Conservation (phyloP, 2,888 invertebrate species). For the Chrysodeixis includens region DNA sequence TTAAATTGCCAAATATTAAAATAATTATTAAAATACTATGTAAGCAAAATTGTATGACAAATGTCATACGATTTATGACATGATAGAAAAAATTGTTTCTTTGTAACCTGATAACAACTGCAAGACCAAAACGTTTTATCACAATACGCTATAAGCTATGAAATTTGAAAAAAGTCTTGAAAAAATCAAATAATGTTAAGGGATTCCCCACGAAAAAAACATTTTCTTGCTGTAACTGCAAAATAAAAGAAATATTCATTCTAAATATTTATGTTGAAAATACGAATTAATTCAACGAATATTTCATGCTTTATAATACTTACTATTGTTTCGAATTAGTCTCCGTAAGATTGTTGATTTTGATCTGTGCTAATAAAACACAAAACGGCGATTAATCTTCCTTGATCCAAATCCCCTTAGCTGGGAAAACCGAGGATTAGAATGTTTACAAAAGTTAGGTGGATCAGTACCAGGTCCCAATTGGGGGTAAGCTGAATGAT, state of each 20-base stretch:
- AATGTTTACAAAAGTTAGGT: conserved; percentile 69
- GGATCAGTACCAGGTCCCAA: conserved; percentile 70
- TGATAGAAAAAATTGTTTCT: neutral
- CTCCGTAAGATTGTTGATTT: conserved; percentile 1
- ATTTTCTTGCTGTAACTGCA: neutral
- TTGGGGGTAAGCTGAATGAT: conserved; percentile 77
- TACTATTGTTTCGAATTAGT: neutral
- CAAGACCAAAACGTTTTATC: neutral
- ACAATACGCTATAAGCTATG: too few relatives aligned
- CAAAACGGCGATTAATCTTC: conserved; percentile 41
- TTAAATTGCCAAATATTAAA: too few relatives aligned
- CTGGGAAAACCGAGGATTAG: conserved; percentile 48
- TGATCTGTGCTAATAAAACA: conserved; percentile 7
- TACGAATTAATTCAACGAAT: neutral
- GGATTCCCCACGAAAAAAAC: too few relatives aligned
- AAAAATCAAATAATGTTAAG: too few relatives aligned
- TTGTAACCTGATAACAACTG: neutral
- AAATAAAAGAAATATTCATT: neutral
- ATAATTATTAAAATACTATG: too few relatives aligned
- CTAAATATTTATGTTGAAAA: neutral
- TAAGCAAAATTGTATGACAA: neutral
- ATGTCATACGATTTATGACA: neutral
- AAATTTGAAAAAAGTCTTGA: too few relatives aligned
- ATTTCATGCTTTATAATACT: neutral
- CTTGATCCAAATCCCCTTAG: conserved; percentile 46